Conservation (phyloP, 2,113 vertebrate genomes). For the Aptenodytes forsteri region DNA sequence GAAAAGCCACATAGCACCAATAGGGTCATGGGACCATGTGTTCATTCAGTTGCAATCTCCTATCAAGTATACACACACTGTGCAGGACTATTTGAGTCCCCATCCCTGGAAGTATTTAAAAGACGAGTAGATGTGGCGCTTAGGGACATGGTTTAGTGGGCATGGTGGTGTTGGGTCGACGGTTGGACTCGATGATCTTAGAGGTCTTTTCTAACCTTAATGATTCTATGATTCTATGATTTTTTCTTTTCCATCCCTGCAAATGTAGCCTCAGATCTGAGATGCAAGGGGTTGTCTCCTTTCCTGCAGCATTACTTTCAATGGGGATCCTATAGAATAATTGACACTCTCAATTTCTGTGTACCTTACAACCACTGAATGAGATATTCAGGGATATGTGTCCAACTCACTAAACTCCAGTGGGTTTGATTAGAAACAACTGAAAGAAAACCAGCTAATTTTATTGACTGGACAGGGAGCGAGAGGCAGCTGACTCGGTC, state of each 20-base stretch:
- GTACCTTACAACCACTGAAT: not conserved
- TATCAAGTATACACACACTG: not conserved
- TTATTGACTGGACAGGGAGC: not conserved
- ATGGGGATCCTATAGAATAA: not conserved
- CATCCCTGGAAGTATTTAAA: too few relatives aligned
- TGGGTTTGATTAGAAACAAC: not conserved
- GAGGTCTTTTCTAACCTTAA: too few relatives aligned
- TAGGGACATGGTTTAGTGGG: too few relatives aligned
- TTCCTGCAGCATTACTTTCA: not conserved
- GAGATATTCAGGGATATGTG: not conserved
- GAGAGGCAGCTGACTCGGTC: not conserved
- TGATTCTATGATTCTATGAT: too few relatives aligned
- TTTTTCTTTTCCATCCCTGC: not conserved
- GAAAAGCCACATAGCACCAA: not conserved
- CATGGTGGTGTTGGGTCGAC: too few relatives aligned
- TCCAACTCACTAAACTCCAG: not conserved
- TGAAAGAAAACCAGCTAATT: not conserved
- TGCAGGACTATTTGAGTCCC: not conserved
- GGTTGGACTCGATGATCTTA: too few relatives aligned
- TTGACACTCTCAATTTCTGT: not conserved
- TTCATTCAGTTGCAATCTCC: not conserved
- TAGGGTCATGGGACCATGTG: not conserved
- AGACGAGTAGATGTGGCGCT: too few relatives aligned
- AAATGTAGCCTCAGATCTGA: not conserved
- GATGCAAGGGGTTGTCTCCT: not conserved